Evolutionary conservation across 2,888 invertebrate genomes (phyloP), one percentile per base, ranked within the genome.

Genomic region (Drosophila formosana): DNA sequence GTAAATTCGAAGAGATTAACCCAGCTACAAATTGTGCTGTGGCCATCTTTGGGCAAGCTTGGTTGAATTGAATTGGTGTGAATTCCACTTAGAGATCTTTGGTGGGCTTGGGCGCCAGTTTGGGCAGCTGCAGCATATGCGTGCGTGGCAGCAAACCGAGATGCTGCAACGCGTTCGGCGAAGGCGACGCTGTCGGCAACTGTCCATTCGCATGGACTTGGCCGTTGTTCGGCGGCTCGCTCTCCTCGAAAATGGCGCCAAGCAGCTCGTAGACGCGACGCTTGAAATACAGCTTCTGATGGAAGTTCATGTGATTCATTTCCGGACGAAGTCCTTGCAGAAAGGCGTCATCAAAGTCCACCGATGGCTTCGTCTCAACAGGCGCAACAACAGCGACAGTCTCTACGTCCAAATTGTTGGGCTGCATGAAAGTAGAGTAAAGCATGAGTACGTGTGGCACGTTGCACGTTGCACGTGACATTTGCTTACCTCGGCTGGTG

Each of bases 231-330:
- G 11, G 37, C n/a, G 37, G 37, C n/a, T 37, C 25, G 34, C 7
- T 37, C 0, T 46, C 30, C 23, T 70, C 72, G 26, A 90, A 91
- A 8, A 92, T 90, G 55, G 91, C 90, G n/a, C 85, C 80, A 4
- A 91, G 67, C 7, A 88, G 76, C 46, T 89, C 90, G 46, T 91
- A 91, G 0, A 91, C 85, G 50, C 91, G 89, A 0, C 89, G 84
- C 56, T 91, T 91, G 55, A 91, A 92, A 9, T 80, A 70, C 0
- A 91, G 82, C 45, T 91, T 91, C 66, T 91, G 91, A 8, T 87
- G 86, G 18, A 90, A 88, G 57, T 90, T 87, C 92, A 91, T 91
- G 8, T 78, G 81, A 25, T 88, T 86, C 83, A 91, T 91, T 74
- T 91, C 91, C 51, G 91, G 91, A 7, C 90, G 78, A 3, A 91